Conservation (phyloP, 2,888 invertebrate species). For the Bruchidius siliquastri region DNA sequence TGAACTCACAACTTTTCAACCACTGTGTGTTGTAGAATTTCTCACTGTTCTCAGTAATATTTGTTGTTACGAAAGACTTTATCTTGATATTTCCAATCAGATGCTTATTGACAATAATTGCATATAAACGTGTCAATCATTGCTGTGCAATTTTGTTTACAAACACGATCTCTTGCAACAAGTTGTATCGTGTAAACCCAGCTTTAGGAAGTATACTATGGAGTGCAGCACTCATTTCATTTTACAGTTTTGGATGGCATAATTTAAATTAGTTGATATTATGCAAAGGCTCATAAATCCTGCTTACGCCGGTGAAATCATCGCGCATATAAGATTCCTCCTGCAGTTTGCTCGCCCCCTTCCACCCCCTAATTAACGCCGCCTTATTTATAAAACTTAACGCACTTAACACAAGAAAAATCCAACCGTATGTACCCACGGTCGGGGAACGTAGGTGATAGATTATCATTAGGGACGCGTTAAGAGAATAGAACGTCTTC, state of each 20-base stretch:
- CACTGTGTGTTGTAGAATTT: too few species aligned
- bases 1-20: too few species aligned
- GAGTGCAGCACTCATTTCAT: not conserved
- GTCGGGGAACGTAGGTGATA: slow-evolving; percentile 25
- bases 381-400: slow-evolving; percentile 7
- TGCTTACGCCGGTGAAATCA: not conserved
- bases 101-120: too few species aligned
- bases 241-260: not conserved
- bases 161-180: too few species aligned
- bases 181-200: too few species aligned
- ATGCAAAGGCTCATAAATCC: not conserved
- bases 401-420: slow-evolving; percentile 8
- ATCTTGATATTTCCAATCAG: too few species aligned
- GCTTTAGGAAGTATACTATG: not conserved
- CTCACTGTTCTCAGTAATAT: too few species aligned
- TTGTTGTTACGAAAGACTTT: too few species aligned
- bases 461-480: slow-evolving; percentile 43
- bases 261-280: not conserved
- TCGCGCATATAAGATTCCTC: not conserved
- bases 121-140: too few species aligned
- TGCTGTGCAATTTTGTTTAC: too few species aligned
- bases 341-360: too few species aligned
- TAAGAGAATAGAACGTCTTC: slow-evolving; percentile 45
- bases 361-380: not conserved
- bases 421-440: slow-evolving; percentile 12